Percentiles rank a stretch among this genome's conserved stretches.
phyloP scores from a whole-genome alignment of 2,797 vertebrate species.

The Nasua narica region DNA sequence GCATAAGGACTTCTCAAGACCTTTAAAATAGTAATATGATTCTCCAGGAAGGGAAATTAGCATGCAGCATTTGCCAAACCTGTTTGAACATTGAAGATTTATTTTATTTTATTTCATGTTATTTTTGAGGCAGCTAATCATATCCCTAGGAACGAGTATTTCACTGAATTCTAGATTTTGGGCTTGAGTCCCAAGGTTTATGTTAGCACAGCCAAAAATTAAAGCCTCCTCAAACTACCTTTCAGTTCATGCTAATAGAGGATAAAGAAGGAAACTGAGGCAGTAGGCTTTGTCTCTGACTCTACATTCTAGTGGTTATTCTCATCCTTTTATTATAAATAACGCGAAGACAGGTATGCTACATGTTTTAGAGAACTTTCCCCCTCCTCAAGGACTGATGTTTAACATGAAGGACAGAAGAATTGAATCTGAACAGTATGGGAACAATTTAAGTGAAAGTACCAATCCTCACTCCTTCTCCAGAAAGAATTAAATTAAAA shows the following conservation, averaged over 20 bases:
- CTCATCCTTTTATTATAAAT: not conserved
- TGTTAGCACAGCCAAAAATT: not conserved
- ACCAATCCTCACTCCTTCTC: constrained; percentile 41
- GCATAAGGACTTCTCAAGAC: not conserved
- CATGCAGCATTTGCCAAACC: not conserved
- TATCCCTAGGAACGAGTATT: not conserved
- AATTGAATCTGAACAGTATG: not conserved
- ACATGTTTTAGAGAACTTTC: not conserved
- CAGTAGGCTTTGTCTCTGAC: not conserved
- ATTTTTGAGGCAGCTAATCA: not conserved
- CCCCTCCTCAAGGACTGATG: not conserved
- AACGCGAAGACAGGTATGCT: not conserved
- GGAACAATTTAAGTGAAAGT: constrained; percentile 43
- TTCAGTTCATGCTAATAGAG: not conserved
- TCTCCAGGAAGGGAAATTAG: not conserved
- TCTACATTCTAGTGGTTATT: not conserved
- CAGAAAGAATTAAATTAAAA: constrained; percentile 71
- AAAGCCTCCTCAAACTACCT: not conserved
- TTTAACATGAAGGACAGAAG: not conserved
- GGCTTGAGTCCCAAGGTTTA: not conserved
- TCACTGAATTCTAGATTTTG: not conserved
- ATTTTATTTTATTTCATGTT: not conserved
- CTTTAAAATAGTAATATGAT: not conserved
- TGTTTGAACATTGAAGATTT: not conserved
- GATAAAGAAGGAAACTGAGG: not conserved